Conservation (phyloP, 2,888 invertebrate genomes). For the Latheticus oryzae region DNA sequence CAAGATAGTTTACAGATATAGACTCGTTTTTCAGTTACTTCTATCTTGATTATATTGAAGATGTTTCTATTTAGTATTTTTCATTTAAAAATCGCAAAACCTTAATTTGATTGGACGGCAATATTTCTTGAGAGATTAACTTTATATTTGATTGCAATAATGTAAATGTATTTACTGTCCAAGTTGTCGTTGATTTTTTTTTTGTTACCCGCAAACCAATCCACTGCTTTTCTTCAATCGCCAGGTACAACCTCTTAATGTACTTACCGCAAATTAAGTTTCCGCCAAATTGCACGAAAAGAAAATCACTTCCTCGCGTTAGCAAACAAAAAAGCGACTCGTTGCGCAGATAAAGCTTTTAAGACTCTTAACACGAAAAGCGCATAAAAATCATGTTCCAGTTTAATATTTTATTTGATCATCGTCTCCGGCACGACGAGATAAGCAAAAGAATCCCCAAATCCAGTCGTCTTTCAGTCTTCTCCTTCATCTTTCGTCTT, state of each 20-base stretch:
- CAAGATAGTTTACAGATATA: too few species aligned
- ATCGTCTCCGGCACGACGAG: slow-evolving; percentile 60
- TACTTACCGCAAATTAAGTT: slow-evolving; percentile 44
- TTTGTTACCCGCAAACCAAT: too few species aligned
- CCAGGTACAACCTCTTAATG: slow-evolving; percentile 32
- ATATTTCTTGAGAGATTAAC: too few species aligned
- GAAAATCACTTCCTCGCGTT: slow-evolving; percentile 49
- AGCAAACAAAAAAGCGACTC: slow-evolving; percentile 51
- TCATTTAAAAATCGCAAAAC: too few species aligned
- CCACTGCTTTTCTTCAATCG: too few species aligned
- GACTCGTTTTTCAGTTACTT: too few species aligned
- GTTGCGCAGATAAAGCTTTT: slow-evolving; percentile 58
- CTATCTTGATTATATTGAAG: too few species aligned
- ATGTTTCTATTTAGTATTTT: too few species aligned
- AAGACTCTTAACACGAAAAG: slow-evolving; percentile 64
- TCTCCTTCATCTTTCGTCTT: slow-evolving; percentile 36
- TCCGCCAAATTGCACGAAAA: slow-evolving; percentile 42
- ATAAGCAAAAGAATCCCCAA: slow-evolving; percentile 60
- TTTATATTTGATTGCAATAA: too few species aligned
- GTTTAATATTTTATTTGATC: slow-evolving; percentile 66
- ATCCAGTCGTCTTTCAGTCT: slow-evolving; percentile 35
- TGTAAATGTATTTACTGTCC: too few species aligned
- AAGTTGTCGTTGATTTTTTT: too few species aligned
- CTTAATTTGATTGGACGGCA: too few species aligned
- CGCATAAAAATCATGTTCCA: slow-evolving; percentile 65